Conservation (phyloP, 2,113 vertebrate genomes). For the Oreotrochilus melanogaster region DNA sequence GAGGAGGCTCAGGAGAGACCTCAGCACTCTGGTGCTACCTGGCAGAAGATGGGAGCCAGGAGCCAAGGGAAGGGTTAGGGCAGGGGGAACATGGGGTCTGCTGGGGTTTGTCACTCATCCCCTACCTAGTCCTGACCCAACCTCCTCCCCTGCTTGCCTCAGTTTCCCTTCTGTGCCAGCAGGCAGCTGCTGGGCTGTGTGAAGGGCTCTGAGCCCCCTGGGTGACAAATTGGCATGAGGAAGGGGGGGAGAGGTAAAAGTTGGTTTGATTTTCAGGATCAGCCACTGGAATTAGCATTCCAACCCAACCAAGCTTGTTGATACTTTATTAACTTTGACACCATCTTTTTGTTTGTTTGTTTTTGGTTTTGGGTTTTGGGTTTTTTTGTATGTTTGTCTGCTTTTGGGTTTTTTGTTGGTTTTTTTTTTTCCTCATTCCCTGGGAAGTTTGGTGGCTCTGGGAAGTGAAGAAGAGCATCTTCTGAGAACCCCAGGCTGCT, state of each 20-base stretch:
- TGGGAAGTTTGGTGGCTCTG: not conserved
- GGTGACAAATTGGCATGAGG: not conserved
- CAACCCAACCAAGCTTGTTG: not conserved
- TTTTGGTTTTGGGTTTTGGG: too few relatives aligned
- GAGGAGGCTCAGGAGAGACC: too few relatives aligned
- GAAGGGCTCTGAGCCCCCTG: not conserved
- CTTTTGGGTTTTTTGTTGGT: too few relatives aligned
- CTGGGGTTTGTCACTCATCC: not conserved
- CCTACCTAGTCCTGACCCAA: accelerated
- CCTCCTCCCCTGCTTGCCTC: not conserved
- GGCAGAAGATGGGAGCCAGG: accelerated
- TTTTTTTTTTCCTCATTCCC: not conserved
- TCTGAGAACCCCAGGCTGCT: not conserved
- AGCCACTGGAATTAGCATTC: not conserved
- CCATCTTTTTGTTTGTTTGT: not conserved
- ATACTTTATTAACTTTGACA: not conserved
- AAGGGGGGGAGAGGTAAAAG: not conserved
- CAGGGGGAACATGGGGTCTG: not conserved
- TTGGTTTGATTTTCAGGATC: not conserved
- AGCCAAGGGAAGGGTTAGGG: not conserved
- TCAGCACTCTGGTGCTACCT: too few relatives aligned
- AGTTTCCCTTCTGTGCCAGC: not conserved
- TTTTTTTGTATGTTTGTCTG: too few relatives aligned
- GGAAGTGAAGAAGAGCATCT: not conserved
- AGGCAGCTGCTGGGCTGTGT: accelerated